phyloP scores from a whole-genome alignment of 2,113 vertebrate species.

The Psilopogon haemacephalus region DNA sequence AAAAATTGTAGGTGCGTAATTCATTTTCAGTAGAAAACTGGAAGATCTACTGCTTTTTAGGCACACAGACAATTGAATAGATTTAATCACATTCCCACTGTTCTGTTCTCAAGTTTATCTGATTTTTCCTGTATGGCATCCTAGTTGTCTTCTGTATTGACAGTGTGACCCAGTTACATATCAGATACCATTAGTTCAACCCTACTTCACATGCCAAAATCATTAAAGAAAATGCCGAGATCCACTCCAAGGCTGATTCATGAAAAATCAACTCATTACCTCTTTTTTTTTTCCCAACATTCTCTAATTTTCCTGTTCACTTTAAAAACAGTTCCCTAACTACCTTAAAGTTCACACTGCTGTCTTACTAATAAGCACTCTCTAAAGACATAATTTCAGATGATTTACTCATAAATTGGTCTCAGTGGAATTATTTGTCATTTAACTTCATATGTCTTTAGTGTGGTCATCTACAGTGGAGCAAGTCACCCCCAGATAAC shows the following conservation, averaged over 20 bases:
- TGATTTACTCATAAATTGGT: constrained; percentile 10
- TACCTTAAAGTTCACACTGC: background rate
- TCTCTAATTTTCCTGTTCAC: background rate
- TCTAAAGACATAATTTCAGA: background rate
- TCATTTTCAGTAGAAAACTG: background rate
- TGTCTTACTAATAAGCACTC: background rate
- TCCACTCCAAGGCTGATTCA: background rate
- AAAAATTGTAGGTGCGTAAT: background rate
- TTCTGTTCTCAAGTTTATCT: background rate
- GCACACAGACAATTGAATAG: background rate
- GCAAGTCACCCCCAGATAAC: background rate
- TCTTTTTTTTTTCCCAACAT: background rate
- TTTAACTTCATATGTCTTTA: constrained; percentile 8
- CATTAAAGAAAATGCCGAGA: constrained; percentile 19
- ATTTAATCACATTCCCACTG: background rate
- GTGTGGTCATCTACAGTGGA: background rate
- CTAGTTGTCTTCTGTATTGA: background rate
- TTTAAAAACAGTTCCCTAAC: constrained; percentile 14
- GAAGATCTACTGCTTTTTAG: background rate
- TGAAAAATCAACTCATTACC: background rate
- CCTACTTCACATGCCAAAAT: background rate
- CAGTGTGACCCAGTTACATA: background rate
- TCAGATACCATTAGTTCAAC: background rate
- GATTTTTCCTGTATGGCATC: background rate
- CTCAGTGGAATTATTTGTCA: background rate